These are phyloP conservation scores for Chelonus insularis DNA, from an alignment of 1,140 invertebrate genomes.

Conservation along the genomic window DNA sequence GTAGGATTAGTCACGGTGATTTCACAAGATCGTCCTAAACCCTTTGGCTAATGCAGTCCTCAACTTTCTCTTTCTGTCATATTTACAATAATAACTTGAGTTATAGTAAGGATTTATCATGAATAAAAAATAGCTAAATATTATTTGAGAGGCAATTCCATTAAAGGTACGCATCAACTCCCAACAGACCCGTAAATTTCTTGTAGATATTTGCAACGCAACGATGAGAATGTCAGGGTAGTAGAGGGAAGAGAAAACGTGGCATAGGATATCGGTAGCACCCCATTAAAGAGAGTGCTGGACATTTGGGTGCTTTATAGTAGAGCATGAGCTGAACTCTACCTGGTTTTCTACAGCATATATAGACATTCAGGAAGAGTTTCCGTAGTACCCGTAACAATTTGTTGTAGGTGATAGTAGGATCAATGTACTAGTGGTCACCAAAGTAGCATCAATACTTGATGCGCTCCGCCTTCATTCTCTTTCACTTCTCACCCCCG, in stretches of 20 bases:
- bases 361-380: no score
- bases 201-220: conserved; percentile 28
- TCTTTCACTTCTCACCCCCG: conserved; percentile 7
- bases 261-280: conserved; percentile 44
- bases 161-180: conserved; percentile 43
- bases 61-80: not conserved
- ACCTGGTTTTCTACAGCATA: not conserved
- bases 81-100: not conserved
- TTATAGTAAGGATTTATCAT: not conserved
- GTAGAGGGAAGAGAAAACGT: conserved; percentile 4
- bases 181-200: conserved; percentile 43
- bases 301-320: conserved; percentile 39
- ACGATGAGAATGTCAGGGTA: conserved; percentile 30
- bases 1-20: conserved; percentile 27
- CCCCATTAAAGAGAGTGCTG: conserved; percentile 53
- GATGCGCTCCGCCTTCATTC: conserved; percentile 36
- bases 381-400: not conserved
- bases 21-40: conserved; percentile 15
- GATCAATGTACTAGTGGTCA: conserved; percentile 26
- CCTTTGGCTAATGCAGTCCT: conserved; percentile 10
- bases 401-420: not conserved
- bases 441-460: conserved; percentile 51
- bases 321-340: conserved; percentile 8
- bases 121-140: not conserved
- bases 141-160: conserved; percentile 42